Evolutionary conservation across 2,888 invertebrate species (phyloP), one percentile per base, ranked within the genome.

Genomic region (Anarsia innoxiella): DNA sequence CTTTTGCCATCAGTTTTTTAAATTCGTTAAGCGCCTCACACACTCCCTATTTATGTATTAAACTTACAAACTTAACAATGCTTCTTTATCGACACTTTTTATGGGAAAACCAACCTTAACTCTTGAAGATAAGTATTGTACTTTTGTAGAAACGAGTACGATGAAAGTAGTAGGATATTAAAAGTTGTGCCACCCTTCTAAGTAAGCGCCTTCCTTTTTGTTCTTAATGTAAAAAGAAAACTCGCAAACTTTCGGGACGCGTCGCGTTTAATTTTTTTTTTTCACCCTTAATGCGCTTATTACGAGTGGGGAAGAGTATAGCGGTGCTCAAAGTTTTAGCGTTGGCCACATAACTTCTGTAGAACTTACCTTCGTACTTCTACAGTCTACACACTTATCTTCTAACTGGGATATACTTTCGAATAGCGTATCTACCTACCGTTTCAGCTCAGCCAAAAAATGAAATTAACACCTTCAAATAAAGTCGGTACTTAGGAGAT

Each of bases 221-320:
- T 74, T 51, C 56, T 65, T 64, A 67, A 65, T 73, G 75, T 70
- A 72, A 76, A 76, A 76, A 64, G 65, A 65, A 66, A 72, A 67
- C 63, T 64, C 59, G 53, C 4, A 76, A 78, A 76, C 61, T 78
- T 79, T 76, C 59, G 60, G 73, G 67, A 62, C 64, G 64, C 58
- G 65, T 61, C 71, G 60, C 62, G 65, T 75, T 71, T 72, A 70
- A 61, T 71, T 70, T 74, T n/a, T n/a, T n/a, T n/a, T n/a, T 68
- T 75, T 71, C 66, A 62, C 71, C 75, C 79, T 72, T 84, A 84
- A 82, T 83, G 83, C 83, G 82, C 78, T 83, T 83, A 83, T 84
- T 84, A 83, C 66, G 75, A 77, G 70, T 65, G 68, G 66, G 52
- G 63, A 61, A 66, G 64, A 64, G 65, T 62, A 62, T 59, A 44